Conservation (phyloP, 1,140 invertebrate species). For the Ruditapes philippinarum region DNA sequence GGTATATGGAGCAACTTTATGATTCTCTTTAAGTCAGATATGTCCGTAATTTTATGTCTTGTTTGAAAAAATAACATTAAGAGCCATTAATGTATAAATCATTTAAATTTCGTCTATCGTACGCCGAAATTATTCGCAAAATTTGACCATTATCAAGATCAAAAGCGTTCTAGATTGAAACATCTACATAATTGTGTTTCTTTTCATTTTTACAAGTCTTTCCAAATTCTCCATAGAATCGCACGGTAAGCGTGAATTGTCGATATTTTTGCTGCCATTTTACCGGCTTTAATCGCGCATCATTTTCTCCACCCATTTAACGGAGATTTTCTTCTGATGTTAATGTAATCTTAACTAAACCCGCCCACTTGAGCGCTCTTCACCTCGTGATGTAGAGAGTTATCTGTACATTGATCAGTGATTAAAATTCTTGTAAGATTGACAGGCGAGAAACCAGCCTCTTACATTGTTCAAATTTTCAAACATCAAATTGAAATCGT, state of each 20-base stretch:
- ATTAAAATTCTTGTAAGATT: slow-evolving; percentile 10
- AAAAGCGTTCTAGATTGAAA: slow-evolving; percentile 43
- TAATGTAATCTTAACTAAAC: background rate
- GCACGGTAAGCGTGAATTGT: slow-evolving; percentile 39
- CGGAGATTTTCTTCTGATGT: background rate
- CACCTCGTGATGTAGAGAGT: background rate
- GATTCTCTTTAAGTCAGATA: background rate
- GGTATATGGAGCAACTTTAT: background rate
- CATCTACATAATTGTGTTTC: slow-evolving; percentile 65
- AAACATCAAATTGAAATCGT: slow-evolving; percentile 50
- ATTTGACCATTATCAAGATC: slow-evolving; percentile 47
- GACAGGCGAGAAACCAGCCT: slow-evolving; percentile 46
- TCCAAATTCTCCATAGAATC: slow-evolving; percentile 52
- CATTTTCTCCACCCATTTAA: slow-evolving; percentile 1
- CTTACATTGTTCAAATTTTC: slow-evolving; percentile 43
- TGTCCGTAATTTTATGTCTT: background rate
- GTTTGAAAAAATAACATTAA: slow-evolving; percentile 27
- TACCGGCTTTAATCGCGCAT: background rate
- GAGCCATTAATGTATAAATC: slow-evolving; percentile 52
- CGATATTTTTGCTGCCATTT: background rate
- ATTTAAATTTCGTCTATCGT: slow-evolving; percentile 46
- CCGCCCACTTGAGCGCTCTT: slow-evolving; percentile 26
- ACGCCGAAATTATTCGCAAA: slow-evolving; percentile 51
- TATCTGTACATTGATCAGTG: background rate
- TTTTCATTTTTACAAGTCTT: slow-evolving; percentile 40